Conservation (phyloP, 2,888 invertebrate species). For the Plagodis pulveraria region DNA sequence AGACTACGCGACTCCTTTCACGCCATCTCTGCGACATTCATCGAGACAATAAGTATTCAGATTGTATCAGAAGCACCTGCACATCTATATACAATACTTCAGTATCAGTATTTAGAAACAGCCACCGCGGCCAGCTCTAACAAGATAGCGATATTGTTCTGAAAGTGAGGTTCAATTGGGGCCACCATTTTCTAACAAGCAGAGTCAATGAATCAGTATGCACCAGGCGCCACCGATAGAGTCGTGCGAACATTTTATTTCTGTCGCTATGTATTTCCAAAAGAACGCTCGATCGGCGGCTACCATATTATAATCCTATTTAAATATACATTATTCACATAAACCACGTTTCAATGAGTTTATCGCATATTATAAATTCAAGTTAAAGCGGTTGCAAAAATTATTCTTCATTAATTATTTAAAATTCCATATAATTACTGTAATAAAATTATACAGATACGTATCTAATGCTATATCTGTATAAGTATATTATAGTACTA, state of each 20-base stretch:
- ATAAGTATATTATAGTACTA: too few relatives aligned
- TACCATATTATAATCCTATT: constrained; percentile 7
- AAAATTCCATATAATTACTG: neutral
- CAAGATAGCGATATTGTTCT: constrained; percentile 2
- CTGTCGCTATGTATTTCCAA: neutral
- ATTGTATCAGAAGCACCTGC: constrained; percentile 1
- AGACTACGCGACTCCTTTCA: constrained; percentile 7
- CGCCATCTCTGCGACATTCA: neutral
- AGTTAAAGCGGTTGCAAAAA: constrained; percentile 2
- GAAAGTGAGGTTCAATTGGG: constrained; percentile 1
- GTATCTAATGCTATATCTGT: too few relatives aligned
- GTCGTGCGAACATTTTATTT: neutral
- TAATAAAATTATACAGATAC: constrained; percentile 5
- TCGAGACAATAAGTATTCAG: neutral
- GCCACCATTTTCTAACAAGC: constrained; percentile 12
- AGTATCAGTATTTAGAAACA: neutral
- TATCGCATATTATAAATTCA: neutral
- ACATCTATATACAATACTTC: neutral
- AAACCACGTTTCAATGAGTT: constrained; percentile 2
- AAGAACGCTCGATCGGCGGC: neutral
- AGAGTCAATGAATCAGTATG: constrained; percentile 11
- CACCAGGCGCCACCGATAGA: neutral
- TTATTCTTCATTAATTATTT: too few relatives aligned
- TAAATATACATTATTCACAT: neutral
- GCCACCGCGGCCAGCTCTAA: constrained; percentile 5